Evolutionary conservation across 2,113 vertebrate genomes (phyloP).

Genomic region (Rhinopomastus cyanomelas): DNA sequence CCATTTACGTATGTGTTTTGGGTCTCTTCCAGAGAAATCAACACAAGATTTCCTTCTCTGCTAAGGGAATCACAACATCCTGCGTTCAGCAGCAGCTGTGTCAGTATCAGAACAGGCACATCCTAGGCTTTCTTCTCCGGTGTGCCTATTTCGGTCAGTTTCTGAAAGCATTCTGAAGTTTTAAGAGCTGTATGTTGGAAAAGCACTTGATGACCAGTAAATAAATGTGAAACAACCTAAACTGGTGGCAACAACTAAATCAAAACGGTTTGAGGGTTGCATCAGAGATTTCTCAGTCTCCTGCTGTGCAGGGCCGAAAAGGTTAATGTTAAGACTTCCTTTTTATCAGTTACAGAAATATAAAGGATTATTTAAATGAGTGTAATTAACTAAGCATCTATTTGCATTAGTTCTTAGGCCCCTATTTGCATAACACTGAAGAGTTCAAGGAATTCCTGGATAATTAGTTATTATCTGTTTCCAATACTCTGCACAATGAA

Average conservation of each 20-base stretch:
- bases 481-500: constrained; percentile 7
- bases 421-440: not conserved
- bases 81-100: not conserved
- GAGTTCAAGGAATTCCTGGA: not conserved
- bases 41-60: not conserved
- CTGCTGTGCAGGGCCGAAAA: not conserved
- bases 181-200: not conserved
- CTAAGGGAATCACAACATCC: not conserved
- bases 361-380: not conserved
- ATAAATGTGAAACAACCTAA: not conserved
- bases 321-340: not conserved
- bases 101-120: not conserved
- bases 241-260: not conserved
- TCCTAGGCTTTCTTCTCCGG: not conserved
- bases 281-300: not conserved
- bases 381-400: not conserved
- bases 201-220: not conserved
- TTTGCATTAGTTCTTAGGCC: not conserved
- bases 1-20: not conserved
- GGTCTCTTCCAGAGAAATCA: not conserved
- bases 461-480: constrained; percentile 6
- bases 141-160: not conserved
- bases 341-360: not conserved
- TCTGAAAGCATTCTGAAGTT: not conserved
- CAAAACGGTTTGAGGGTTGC: not conserved